Percentiles rank a stretch among this genome's conserved stretches.
phyloP scores from a whole-genome alignment of 2,113 vertebrate species.

The Mormoops blainvillei region DNA sequence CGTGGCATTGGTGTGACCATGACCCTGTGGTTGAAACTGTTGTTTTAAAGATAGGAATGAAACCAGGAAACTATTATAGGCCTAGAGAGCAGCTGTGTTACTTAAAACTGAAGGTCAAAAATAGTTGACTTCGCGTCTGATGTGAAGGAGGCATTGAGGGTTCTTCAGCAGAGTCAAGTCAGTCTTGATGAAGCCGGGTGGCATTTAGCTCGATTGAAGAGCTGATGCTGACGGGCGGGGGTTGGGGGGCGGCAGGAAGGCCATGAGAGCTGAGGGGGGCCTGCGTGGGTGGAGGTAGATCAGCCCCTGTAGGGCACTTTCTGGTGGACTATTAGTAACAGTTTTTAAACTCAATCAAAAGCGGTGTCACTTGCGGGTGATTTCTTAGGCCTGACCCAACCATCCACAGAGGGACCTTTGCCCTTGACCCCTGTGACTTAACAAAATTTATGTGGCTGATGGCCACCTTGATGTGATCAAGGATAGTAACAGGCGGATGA shows the following conservation, averaged over 20 bases:
- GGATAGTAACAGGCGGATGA: background rate
- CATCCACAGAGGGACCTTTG: background rate
- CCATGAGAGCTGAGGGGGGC: background rate
- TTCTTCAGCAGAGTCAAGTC: background rate
- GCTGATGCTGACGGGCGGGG: background rate
- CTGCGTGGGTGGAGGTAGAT: background rate
- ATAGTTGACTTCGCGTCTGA: background rate
- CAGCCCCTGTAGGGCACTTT: background rate
- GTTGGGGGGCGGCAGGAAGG: rapidly evolving
- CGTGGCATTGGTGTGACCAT: background rate
- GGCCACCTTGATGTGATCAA: background rate
- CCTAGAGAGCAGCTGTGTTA: background rate
- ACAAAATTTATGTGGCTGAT: background rate
- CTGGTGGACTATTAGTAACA: background rate
- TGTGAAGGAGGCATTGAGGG: background rate
- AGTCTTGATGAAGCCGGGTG: background rate
- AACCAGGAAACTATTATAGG: background rate
- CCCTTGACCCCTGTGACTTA: background rate
- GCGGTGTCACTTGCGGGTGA: background rate
- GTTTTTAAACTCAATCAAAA: background rate
- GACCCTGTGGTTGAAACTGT: background rate
- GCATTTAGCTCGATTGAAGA: background rate
- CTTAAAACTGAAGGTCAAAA: conserved; percentile 6
- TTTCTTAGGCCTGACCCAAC: background rate
- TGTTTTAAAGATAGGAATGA: background rate